These are phyloP conservation scores for Progne subis DNA, from an alignment of 2,113 vertebrate species.

Conservation along the genomic window DNA sequence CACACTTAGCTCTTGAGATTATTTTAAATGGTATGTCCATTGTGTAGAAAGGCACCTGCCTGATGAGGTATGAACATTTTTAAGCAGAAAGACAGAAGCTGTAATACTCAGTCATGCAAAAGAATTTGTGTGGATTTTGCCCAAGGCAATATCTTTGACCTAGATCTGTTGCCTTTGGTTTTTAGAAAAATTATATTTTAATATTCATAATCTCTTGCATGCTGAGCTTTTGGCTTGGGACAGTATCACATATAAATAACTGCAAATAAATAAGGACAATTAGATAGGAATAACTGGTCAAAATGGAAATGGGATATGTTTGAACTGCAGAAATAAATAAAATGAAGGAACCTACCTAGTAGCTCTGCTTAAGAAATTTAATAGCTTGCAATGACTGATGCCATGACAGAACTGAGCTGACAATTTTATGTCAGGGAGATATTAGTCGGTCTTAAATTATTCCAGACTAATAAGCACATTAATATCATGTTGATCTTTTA, in stretches of 20 bases:
- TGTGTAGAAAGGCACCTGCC: background rate
- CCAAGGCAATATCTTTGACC: constrained; percentile 36
- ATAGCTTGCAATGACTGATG: constrained; percentile 46
- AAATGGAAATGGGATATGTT: background rate
- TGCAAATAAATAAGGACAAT: constrained; percentile 9
- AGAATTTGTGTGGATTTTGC: constrained; percentile 24
- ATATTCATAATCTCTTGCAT: background rate
- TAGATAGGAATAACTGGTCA: background rate
- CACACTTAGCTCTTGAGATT: background rate
- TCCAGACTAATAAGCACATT: constrained; percentile 48
- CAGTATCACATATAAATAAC: constrained; percentile 23
- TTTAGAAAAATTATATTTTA: constrained; percentile 38
- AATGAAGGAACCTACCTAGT: background rate
- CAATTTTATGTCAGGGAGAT: constrained; percentile 43
- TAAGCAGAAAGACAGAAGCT: background rate
- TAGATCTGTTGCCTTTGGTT: constrained; percentile 27
- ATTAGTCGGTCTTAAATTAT: constrained; percentile 54
- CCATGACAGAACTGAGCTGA: constrained; percentile 41
- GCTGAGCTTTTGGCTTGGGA: background rate
- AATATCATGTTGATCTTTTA: constrained; percentile 1
- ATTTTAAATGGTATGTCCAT: background rate
- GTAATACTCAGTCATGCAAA: constrained; percentile 26
- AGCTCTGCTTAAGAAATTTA: constrained; percentile 26
- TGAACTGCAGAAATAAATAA: constrained; percentile 16
- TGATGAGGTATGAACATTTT: background rate